Percentiles rank a stretch among this genome's conserved stretches.
Evolutionary conservation across 2,888 invertebrate species (phyloP).

Genomic region (Lepeophtheirus nordmannii): DNA sequence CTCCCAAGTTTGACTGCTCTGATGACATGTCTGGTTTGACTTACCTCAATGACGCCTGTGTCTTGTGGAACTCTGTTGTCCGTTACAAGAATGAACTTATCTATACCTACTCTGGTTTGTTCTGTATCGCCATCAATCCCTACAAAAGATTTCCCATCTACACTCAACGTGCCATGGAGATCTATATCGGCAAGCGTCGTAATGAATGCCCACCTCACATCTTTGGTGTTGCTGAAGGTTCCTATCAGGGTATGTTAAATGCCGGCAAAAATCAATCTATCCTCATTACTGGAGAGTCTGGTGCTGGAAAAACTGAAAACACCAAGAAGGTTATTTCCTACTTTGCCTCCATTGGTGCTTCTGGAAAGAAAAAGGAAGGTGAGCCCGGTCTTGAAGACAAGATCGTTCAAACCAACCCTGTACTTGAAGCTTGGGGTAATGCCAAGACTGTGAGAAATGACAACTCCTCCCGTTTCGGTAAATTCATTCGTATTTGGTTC

Average conservation of each 20-base stretch:
- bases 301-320: constrained; percentile 73
- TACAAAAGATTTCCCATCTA: constrained; percentile 85
- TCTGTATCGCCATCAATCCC: constrained; percentile 81
- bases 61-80: constrained; percentile 93
- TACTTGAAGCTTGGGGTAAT: constrained; percentile 98
- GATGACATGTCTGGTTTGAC: constrained; percentile 99
- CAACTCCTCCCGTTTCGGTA: constrained; percentile 99
- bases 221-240: constrained; percentile 41
- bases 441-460: constrained; percentile 99
- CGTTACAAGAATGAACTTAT: constrained; percentile 92
- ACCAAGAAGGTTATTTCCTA: constrained; percentile 27
- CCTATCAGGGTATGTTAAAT: constrained; percentile 23
- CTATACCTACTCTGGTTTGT: constrained; percentile 99
- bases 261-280: constrained; percentile 39
- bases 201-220: constrained; percentile 52
- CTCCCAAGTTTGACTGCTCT: constrained; percentile 95
- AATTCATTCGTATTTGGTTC: constrained; percentile 99
- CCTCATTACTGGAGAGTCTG: constrained; percentile 80
- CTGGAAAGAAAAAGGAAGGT: constrained; percentile 93
- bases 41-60: constrained; percentile 96
- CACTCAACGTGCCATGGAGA: constrained; percentile 83
- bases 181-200: constrained; percentile 98
- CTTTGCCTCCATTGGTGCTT: constrained; percentile 48
- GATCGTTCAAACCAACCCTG: constrained; percentile 65
- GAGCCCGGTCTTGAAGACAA: constrained; percentile 46